phyloP scores from a whole-genome alignment of 2,797 vertebrate genomes.

The Scyliorhinus canicula region DNA sequence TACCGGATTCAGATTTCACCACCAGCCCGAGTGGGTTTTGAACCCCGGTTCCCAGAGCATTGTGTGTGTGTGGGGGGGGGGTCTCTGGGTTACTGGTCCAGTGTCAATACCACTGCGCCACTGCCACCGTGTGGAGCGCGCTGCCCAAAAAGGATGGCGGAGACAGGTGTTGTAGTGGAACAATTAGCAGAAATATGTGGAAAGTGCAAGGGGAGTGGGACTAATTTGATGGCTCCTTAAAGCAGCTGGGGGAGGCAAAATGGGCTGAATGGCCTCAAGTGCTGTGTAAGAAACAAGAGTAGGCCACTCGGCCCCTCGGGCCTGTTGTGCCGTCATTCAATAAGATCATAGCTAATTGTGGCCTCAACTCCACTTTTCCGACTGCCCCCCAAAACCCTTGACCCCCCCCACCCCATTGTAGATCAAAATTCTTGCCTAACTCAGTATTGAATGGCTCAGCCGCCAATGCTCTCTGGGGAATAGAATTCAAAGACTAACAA shows the following conservation, averaged over 20 bases:
- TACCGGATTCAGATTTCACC: too few relatives aligned
- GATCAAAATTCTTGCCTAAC: background rate
- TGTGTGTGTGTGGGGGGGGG: too few relatives aligned
- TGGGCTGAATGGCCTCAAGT: background rate
- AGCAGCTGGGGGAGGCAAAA: background rate
- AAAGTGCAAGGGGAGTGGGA: background rate
- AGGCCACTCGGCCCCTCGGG: background rate
- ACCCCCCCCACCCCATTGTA: background rate
- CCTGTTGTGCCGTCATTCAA: background rate
- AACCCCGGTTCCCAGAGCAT: too few relatives aligned
- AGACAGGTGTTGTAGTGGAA: too few relatives aligned
- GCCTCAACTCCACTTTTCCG: background rate
- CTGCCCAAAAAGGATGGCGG: background rate
- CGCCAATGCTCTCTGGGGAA: too few relatives aligned
- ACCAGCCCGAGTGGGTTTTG: too few relatives aligned
- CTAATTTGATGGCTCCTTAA: background rate
- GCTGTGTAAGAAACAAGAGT: background rate
- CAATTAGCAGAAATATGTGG: too few relatives aligned
- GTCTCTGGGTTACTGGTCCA: too few relatives aligned
- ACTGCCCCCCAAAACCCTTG: too few relatives aligned
- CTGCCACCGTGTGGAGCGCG: too few relatives aligned
- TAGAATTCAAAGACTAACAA: background rate
- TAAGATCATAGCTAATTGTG: background rate
- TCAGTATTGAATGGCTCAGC: background rate
- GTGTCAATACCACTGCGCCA: too few relatives aligned